Base-by-base conservation (phyloP, 2,797 vertebrate species). In the Ctenopoma kingsleyae region DNA sequence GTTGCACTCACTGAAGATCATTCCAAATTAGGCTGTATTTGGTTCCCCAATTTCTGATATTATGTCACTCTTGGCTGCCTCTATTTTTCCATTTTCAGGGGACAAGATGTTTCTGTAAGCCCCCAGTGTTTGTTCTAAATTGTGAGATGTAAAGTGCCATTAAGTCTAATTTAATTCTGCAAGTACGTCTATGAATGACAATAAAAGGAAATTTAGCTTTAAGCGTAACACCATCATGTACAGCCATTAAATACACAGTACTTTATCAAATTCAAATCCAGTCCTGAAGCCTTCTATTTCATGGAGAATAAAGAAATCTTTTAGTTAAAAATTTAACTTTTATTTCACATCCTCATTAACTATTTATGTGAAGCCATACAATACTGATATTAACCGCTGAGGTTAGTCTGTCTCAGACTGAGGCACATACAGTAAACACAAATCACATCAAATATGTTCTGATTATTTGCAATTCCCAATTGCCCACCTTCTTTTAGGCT, bases 401-500 rank as follows among this genome's bases (percentile, higher is more conserved):
- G 30, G 9, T 32, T 32, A 32, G 30, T 32, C 30, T 32, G 30
- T 32, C 30, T 32, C 4, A 30, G 48, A 54, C 48, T 27, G 8
- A 64, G 16, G 27, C 38, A 48, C 46, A 84, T 20, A 8, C n/a
- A 19, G 43, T 10, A 74, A 73, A 83, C 57, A 80, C 56, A 71
- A 74, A 81, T 67, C 47, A 41, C 52, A 61, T 75, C 59, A 68
- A 11, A 61, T 71, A 53, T 64, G 17, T 53, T 25, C 71, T 71
- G 64, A 81, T 53, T 55, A n/a, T 66, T 67, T 70, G 47, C 19
- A 6, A 58, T 30, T 64, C 61, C 23, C 13, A 73, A 58, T 68
- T 1, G 66, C 94, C 90, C 93, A 94, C 94, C 94, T 95, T 95
- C 94, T 88, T 94, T 94, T 76, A 95, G 87, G 81, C 89, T 94